Evolutionary conservation across 2,797 vertebrate genomes (phyloP), one percentile per base, ranked within the genome.

Genomic region (Eidolon dupreanum): DNA sequence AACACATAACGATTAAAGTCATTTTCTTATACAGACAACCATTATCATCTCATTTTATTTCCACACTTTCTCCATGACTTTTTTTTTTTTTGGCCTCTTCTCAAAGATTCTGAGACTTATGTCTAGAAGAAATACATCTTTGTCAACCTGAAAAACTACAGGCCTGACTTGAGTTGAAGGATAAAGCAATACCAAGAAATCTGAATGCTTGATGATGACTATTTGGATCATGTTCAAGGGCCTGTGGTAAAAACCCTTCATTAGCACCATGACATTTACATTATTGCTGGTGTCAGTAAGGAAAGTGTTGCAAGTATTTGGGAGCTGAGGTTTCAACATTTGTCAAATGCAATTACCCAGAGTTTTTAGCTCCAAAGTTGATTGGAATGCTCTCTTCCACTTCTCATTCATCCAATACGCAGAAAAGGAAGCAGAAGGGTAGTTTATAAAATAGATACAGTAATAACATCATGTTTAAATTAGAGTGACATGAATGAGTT

Each of bases 401-500:
- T 95, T 96, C 92, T 97, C 95, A 82, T 95, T 92, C n/a, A 91
- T 70, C 55, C 74, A 78, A 36, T 92, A 97, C 63, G 5, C 0
- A 71, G 65, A 49, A 92, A 88, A 70, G 51, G 61, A 88, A 85
- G 71, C 20, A 4, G 11, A 93, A 63, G 36, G 43, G 77, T 89
- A 81, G 65, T 97, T 97, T 96, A 77, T 96, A 95, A 98, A 98
- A 96, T 63, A 97, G 31, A 95, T 87, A 88, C 71, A 70, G 75
- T 97, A 98, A 95, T 84, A 98, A 86, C 95, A 97, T 84, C 79
- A 22, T 92, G 88, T 95, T 98, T 97, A 98, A 98, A 98, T 98
- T 95, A 97, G 93, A 96, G 93, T 95, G 97, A 98, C 97, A 96
- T 86, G 92, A 97, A 98, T 97, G 96, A 97, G 93, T 98, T 94